A percentile compares a stretch with the other conserved stretches of the same genome.
Evolutionary conservation across 2,797 vertebrate genomes (phyloP).

Genomic region (Xerus rutilus): DNA sequence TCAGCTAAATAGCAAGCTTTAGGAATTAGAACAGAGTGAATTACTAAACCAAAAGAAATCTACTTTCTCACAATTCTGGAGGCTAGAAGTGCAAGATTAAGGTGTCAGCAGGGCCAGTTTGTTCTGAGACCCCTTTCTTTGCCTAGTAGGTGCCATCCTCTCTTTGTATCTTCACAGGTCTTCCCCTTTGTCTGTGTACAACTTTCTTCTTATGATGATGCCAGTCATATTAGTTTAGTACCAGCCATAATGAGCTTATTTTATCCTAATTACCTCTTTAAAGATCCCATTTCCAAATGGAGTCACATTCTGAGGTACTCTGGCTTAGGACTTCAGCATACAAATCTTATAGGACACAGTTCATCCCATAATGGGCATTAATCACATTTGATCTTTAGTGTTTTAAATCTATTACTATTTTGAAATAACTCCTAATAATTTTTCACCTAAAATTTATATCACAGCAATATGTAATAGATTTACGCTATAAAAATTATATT

Average conservation of each 20-base stretch:
- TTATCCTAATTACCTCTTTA: background rate
- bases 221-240: background rate
- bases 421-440: background rate
- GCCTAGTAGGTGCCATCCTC: background rate
- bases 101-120: background rate
- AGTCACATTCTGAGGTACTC: background rate
- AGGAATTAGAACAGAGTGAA: background rate
- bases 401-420: background rate
- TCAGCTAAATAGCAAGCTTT: slow-evolving; percentile 25
- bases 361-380: background rate
- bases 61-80: background rate
- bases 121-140: background rate
- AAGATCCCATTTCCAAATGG: background rate
- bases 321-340: background rate
- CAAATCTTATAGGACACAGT: background rate
- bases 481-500: slow-evolving; percentile 19
- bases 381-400: background rate
- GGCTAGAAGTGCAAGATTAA: background rate
- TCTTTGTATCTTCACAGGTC: background rate
- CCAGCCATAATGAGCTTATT: background rate
- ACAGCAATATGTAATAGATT: background rate
- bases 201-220: background rate
- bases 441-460: slow-evolving; percentile 23
- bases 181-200: background rate
- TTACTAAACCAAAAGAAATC: background rate